Percentiles rank a stretch among this genome's conserved stretches.
phyloP scores from a whole-genome alignment of 2,113 vertebrate genomes.

The Silurus glanis region DNA sequence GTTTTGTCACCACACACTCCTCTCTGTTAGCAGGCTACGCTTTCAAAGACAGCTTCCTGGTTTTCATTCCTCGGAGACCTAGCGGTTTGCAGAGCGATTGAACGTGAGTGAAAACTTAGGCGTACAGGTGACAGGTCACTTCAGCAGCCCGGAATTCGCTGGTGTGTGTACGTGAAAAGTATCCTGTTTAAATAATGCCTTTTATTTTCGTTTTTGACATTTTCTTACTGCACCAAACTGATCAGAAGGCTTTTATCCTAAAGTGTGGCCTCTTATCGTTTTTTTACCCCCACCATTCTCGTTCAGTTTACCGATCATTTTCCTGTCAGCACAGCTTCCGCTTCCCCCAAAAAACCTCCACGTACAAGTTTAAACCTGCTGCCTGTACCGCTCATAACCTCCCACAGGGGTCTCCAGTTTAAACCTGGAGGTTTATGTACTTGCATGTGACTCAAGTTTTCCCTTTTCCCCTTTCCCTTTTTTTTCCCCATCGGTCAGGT shows the following conservation, averaged over 20 bases:
- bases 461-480: not conserved
- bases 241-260: conserved; percentile 30
- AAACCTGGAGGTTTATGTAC: not conserved
- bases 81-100: conserved; percentile 28
- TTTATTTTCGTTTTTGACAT: not conserved
- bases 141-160: not conserved
- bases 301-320: conserved; percentile 53
- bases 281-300: conserved; percentile 59
- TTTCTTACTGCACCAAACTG: conserved; percentile 34
- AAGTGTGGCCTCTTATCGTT: conserved; percentile 45
- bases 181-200: not conserved
- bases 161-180: not conserved
- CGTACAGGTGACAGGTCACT: conserved; percentile 30
- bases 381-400: not conserved
- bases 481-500: conserved; percentile 70
- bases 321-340: conserved; percentile 31
- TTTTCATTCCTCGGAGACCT: conserved; percentile 26
- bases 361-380: conserved; percentile 50
- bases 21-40: conserved; percentile 66
- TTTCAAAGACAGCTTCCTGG: conserved; percentile 57
- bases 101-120: conserved; percentile 29
- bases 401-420: conserved; percentile 4
- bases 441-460: not conserved
- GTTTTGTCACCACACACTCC: conserved; percentile 76
- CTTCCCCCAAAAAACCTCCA: conserved; percentile 57